phyloP scores from a whole-genome alignment of 2,888 invertebrate species.

The Macropis europaea region DNA sequence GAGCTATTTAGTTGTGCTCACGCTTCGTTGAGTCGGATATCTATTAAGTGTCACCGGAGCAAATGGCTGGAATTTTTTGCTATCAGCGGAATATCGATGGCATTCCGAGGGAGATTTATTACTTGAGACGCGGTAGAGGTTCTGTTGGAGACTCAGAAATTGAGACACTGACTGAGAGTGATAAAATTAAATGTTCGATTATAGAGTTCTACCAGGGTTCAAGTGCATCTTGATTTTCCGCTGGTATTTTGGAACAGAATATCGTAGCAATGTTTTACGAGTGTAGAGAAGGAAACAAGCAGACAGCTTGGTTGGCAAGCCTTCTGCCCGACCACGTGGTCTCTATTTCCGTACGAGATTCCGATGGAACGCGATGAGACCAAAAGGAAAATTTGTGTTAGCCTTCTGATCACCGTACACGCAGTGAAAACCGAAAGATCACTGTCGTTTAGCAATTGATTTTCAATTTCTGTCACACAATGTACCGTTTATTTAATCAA shows the following conservation, averaged over 20 bases:
- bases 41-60: neutral
- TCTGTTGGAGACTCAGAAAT: too few species aligned
- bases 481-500: too few species aligned
- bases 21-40: constrained; percentile 23
- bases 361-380: neutral
- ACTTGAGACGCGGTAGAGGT: too few species aligned
- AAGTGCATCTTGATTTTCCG: too few species aligned
- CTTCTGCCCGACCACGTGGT: constrained; percentile 31
- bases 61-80: neutral
- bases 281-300: neutral
- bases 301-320: neutral
- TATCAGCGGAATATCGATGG: neutral
- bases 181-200: too few species aligned
- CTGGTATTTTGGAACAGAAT: neutral
- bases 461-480: too few species aligned
- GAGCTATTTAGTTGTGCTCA: constrained; percentile 25
- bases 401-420: constrained; percentile 2
- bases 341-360: constrained; percentile 31
- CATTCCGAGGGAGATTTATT: too few species aligned
- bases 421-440: too few species aligned
- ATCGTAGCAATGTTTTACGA: neutral
- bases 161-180: too few species aligned
- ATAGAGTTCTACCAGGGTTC: too few species aligned
- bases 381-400: neutral
- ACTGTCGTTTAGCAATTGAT: too few species aligned